Evolutionary conservation across 2,797 vertebrate genomes (phyloP).

Genomic region (Neosilurus hyrtlii): DNA sequence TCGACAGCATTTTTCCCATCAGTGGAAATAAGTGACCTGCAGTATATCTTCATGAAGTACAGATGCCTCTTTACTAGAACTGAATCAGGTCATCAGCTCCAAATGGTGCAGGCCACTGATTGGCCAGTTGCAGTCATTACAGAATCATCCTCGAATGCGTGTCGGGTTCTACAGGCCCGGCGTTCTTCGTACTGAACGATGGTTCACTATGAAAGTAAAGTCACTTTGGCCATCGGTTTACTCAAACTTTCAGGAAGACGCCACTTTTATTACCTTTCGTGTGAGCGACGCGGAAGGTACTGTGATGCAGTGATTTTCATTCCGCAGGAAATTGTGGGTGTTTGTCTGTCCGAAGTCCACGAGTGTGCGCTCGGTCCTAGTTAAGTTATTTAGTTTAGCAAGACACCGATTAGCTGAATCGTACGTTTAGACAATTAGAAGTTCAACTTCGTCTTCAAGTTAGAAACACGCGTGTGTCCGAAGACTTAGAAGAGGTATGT

Average conservation of each 20-base stretch:
- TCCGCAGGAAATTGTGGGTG: too few species aligned
- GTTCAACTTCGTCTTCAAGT: too few species aligned
- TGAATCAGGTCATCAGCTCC: neutral
- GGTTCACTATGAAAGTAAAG: neutral
- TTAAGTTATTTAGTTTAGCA: too few species aligned
- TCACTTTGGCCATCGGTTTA: neutral
- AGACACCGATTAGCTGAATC: too few species aligned
- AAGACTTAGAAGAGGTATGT: too few species aligned
- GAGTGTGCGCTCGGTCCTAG: too few species aligned
- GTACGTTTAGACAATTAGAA: too few species aligned
- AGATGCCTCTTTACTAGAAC: neutral
- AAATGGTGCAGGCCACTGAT: neutral
- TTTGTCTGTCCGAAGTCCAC: too few species aligned
- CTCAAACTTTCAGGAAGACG: too few species aligned
- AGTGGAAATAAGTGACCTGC: constrained; percentile 6
- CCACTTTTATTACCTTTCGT: neutral
- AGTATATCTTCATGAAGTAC: neutral
- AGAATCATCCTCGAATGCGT: constrained; percentile 9
- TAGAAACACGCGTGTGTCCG: too few species aligned
- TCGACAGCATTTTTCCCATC: neutral
- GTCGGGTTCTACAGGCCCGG: neutral
- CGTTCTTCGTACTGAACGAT: neutral
- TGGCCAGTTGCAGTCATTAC: neutral
- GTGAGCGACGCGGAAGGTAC: too few species aligned
- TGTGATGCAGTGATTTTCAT: too few species aligned